Base-by-base conservation (phyloP, 2,797 vertebrate genomes). In the Cercopithecus diana region DNA sequence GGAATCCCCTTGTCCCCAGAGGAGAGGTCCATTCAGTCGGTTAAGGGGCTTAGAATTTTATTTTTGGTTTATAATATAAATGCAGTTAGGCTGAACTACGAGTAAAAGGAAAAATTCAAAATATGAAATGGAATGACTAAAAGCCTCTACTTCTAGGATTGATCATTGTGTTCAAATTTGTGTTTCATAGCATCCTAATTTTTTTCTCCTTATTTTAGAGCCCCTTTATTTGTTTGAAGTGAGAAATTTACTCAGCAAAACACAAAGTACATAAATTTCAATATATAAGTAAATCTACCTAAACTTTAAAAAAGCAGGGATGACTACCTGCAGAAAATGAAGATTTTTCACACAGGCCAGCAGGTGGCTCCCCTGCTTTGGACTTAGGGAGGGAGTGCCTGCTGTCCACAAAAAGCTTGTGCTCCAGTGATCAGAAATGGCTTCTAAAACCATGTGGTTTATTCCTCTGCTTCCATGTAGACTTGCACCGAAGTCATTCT, bases 321-420 rank as follows among this genome's bases (percentile, higher is more conserved):
- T 80, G 1, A 43, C 22, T 4, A 55, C 57, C 26, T 67, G 11
- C n/a, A 57, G 22, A 90, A 92, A 96, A 88, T 55, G 43, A 93
- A 39, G 90, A 82, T 77, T 94, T 91, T 39, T 83, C 43, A 87
- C 1, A 1, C 41, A 41, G 55, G 77, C 97, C 97, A 98, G 97
- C 90, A 98, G 97, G 95, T 96, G 97, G 85, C 95, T 70, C 79
- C 70, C 90, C 88, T 50, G 96, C 41, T 86, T 55, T 77, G 81
- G 75, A 79, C 45, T 90, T 82, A 58, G n/a, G 41, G 14, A 52
- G 52, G 30, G 41, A 90, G 26, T 14, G 30, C 26, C 4, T 7
- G 3, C 79, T 93, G 90, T 88, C 80, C 79, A 88, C 81, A 92
- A 72, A 94, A 81, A 61, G 45, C 55, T 45, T 89, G 43, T 33